Base-by-base conservation (phyloP, 2,888 invertebrate species). In the Microchrysa polita region DNA sequence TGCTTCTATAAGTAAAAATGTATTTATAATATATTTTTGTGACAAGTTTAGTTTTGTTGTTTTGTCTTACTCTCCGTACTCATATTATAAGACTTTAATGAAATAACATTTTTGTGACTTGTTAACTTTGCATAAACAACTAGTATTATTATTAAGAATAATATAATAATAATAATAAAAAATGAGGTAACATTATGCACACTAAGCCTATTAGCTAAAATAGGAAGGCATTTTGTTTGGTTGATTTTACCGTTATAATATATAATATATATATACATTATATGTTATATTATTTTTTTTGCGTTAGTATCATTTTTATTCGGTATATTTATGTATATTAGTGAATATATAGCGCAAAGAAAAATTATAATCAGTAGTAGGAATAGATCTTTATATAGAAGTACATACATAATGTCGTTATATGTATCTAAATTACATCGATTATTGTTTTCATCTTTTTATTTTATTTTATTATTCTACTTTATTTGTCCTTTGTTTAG, bases 141-240 rank as follows among this genome's bases (percentile, higher is more conserved):
- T 65, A 65, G 53, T 44, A 40, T 52, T 73, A n/a, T n/a, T n/a
- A n/a, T n/a, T n/a, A n/a, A n/a, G n/a, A n/a, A n/a, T n/a, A n/a
- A n/a, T n/a, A n/a, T n/a, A n/a, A n/a, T n/a, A 71, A 65, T 48
- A 79, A 74, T 79, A 79, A 77, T 60, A 79, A 80, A 74, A 53
- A 75, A 74, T 76, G 77, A 76, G 77, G 75, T 77, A 77, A 76
- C 74, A 77, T 55, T 67, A 76, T 76, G 76, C 77, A 74, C 74
- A 73, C 55, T 74, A 76, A 78, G 63, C 77, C 76, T 78, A 77
- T 78, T 77, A 75, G 60, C 75, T 73, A 78, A 77, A 78, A 78
- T 78, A 78, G 78, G 77, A 76, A 77, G 77, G 78, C 77, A 77
- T 77, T 75, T 77, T 71, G 65, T 75, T n/a, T 74, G 57, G 34